Evolutionary conservation across 2,113 vertebrate species (phyloP).

Genomic region (Cynocephalus volans): DNA sequence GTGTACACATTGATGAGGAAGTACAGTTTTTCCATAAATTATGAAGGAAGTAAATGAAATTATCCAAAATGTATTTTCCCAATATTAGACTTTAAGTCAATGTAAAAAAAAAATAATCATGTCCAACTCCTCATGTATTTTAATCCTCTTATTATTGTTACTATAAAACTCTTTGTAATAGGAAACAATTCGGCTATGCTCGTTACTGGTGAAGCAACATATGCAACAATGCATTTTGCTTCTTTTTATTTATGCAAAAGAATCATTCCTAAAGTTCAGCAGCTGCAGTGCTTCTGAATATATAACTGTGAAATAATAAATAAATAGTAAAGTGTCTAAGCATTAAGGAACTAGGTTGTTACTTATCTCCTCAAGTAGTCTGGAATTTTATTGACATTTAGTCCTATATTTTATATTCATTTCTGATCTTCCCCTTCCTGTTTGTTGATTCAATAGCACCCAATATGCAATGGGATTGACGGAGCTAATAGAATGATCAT

Average conservation of each 20-base stretch:
- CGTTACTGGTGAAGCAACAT: not conserved
- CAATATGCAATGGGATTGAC: not conserved
- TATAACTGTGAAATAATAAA: not conserved
- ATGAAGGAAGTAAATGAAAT: not conserved
- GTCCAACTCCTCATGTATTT: not conserved
- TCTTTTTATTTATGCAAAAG: not conserved
- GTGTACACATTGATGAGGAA: not conserved
- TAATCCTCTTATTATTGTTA: not conserved
- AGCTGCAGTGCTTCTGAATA: not conserved
- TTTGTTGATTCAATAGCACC: not conserved
- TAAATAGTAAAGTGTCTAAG: constrained; percentile 8
- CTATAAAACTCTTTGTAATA: not conserved
- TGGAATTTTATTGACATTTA: not conserved
- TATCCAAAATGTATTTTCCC: not conserved
- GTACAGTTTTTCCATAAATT: not conserved
- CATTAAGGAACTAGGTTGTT: not conserved
- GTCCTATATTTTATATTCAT: not conserved
- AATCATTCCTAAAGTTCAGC: constrained; percentile 62
- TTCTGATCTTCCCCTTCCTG: not conserved
- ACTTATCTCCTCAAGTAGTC: not conserved
- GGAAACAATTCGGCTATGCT: not conserved
- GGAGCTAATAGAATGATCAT: not conserved
- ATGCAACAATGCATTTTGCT: not conserved
- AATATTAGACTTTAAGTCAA: not conserved
- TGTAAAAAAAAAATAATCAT: not conserved